Evolutionary conservation across 2,113 vertebrate genomes (phyloP).

Genomic region (Glaucidium brasilianum): DNA sequence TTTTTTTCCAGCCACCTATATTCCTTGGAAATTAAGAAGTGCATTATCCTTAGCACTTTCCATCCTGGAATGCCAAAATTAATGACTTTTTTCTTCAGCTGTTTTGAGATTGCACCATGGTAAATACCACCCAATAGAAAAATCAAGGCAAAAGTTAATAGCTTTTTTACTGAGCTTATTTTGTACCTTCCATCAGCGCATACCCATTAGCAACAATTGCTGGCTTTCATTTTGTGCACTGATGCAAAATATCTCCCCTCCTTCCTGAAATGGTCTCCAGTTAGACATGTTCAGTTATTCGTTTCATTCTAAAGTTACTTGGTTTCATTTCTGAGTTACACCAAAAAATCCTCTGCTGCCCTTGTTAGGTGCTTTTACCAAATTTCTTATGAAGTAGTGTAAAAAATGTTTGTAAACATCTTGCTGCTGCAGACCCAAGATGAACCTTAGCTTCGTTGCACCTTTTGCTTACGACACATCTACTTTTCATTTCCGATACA

Average conservation of each 20-base stretch:
- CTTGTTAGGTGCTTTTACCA: background rate
- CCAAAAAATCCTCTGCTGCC: background rate
- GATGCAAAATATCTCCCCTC: background rate
- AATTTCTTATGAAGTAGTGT: background rate
- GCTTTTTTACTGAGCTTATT: background rate
- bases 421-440: background rate
- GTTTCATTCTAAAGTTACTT: background rate
- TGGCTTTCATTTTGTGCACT: background rate
- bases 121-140: background rate
- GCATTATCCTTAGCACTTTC: background rate
- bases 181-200: background rate
- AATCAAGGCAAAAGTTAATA: background rate
- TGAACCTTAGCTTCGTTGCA: background rate
- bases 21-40: background rate
- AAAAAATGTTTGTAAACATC: background rate
- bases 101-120: background rate
- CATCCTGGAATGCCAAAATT: background rate
- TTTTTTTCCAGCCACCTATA: background rate
- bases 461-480: background rate
- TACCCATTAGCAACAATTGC: fast-evolving
- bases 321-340: background rate
- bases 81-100: background rate
- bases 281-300: fast-evolving
- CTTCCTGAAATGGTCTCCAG: background rate
- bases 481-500: background rate